Evolutionary conservation across 1,140 invertebrate species (phyloP).

Genomic region (Akabosia matsudoensis): DNA sequence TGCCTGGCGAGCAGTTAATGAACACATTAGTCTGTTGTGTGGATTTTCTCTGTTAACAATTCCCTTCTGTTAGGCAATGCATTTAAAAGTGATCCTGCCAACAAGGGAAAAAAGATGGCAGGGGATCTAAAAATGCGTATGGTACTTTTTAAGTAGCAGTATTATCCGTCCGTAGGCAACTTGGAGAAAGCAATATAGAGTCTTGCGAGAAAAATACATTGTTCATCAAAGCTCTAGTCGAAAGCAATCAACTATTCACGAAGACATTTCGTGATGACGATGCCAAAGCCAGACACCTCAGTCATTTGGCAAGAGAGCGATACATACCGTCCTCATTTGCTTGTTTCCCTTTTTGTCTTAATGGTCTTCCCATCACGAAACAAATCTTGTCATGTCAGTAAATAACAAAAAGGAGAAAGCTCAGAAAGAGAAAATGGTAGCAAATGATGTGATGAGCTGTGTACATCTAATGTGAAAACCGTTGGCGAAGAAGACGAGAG

Average conservation of each 20-base stretch:
- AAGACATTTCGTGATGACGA: neutral
- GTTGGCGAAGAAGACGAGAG: neutral
- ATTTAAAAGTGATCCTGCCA: neutral
- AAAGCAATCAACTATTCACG: no score
- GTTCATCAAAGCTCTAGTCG: no score
- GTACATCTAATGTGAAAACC: neutral
- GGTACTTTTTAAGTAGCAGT: no score
- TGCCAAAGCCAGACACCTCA: neutral
- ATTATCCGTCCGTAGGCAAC: no score
- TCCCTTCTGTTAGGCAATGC: neutral
- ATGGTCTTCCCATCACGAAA: slow-evolving; percentile 16
- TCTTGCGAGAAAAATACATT: no score
- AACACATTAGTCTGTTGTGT: slow-evolving; percentile 3
- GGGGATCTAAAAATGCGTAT: no score
- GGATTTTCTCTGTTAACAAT: neutral
- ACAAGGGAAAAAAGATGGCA: neutral
- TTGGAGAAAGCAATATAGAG: no score
- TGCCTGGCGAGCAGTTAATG: neutral
- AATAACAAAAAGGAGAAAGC: no score
- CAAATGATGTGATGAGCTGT: slow-evolving; percentile 11
- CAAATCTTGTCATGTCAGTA: slow-evolving; percentile 20
- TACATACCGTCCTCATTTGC: neutral
- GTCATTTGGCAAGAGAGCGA: slow-evolving; percentile 1
- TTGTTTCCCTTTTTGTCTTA: slow-evolving; percentile 3
- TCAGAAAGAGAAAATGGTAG: no score